Evolutionary conservation across 2,888 invertebrate species (phyloP), one percentile per base, ranked within the genome.

Genomic region (Patella pellucida): DNA sequence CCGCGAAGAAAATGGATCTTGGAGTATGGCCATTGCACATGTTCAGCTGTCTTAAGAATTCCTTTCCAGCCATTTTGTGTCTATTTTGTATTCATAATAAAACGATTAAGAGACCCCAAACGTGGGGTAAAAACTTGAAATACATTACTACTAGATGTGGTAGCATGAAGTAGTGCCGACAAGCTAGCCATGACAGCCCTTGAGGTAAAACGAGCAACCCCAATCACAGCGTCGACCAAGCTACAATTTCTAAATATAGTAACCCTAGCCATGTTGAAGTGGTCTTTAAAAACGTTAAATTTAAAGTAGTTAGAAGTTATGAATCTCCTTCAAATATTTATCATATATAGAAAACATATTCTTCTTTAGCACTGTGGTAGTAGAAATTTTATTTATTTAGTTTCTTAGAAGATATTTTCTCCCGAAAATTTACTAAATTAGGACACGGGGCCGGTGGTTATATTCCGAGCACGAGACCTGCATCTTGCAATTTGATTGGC

Each of bases 141-240:
- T 68, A 68, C 71, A 16, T 54, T 52, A 19, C 56, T 68, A 56
- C 52, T 31, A 23, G 15, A 14, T 62, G 69, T 70, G 71, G 67
- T 68, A 75, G 75, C 72, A 69, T 81, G 78, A 85, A 85, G 83
- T 86, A 85, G 85, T 85, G 78, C 84, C 85, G 79, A 78, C 75
- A 41, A 41, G 79, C 75, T 69, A 75, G 76, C 71, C 73, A 76
- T 79, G 77, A 71, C 76, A 78, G 85, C 82, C 85, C 84, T 81
- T 83, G 84, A 81, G 81, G 83, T 79, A 83, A 82, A 82, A 81
- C 81, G 81, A 82, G 84, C 82, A 83, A 83, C 79, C 84, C 84
- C 83, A 79, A 79, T 76, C 71, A 75, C 73, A 80, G 68, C 80
- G 72, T 78, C 77, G 76, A 79, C 76, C 72, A 78, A 77, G 74